These are phyloP conservation scores for Apomyelois bistriatella DNA, from an alignment of 2,888 invertebrate species.

Conservation along the genomic window DNA sequence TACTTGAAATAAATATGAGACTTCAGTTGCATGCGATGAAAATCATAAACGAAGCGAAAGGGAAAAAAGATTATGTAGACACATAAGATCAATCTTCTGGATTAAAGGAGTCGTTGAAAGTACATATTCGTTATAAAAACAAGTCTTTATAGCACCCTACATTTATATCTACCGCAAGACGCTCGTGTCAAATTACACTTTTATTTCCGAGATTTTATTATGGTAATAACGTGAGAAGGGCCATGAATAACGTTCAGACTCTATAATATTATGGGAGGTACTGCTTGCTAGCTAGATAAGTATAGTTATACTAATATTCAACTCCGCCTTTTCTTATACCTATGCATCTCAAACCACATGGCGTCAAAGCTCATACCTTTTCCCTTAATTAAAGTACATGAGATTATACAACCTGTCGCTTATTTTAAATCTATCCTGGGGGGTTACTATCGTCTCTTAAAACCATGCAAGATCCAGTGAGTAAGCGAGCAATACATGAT, in stretches of 20 bases:
- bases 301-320: not conserved
- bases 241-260: constrained; percentile 48
- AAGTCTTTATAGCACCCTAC: constrained; percentile 37
- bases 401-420: no score
- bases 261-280: constrained; percentile 27
- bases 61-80: not conserved
- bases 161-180: constrained; percentile 48
- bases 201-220: constrained; percentile 67
- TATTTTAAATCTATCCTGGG: no score
- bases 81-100: not conserved
- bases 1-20: no score
- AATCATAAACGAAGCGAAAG: no score
- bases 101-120: constrained; percentile 19
- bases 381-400: no score
- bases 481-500: no score
- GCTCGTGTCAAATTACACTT: constrained; percentile 62
- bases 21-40: no score
- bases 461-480: no score
- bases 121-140: constrained; percentile 29
- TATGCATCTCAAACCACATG: no score
- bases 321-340: not conserved
- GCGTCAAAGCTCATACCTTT: no score
- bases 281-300: not conserved
- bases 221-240: constrained; percentile 55
- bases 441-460: no score